Evolutionary conservation across 1,140 invertebrate species (phyloP).

Genomic region (Drosophila tropicalis): DNA sequence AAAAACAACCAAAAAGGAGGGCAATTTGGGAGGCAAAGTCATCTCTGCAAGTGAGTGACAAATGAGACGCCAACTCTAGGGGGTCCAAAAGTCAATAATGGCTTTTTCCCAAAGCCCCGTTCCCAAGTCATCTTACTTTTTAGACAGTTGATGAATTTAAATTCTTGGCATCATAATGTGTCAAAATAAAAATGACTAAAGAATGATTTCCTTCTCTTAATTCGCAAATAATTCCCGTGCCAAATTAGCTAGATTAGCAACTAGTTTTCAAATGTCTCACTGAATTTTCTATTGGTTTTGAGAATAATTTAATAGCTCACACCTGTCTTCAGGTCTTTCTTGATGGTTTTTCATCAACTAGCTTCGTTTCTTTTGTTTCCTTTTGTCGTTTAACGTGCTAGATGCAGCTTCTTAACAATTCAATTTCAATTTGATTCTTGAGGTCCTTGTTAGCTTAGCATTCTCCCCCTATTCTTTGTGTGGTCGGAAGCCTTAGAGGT

Average conservation of each 20-base stretch:
- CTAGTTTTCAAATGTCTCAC: too few species aligned
- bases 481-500: conserved; percentile 3
- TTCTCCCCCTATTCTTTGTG: neutral
- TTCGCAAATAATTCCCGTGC: too few species aligned
- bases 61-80: conserved; percentile 36
- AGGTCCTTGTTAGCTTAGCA: neutral
- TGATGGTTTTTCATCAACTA: too few species aligned
- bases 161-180: neutral
- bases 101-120: neutral
- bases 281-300: too few species aligned
- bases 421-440: neutral
- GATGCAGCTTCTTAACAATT: neutral
- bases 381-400: neutral
- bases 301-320: too few species aligned
- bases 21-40: conserved; percentile 29
- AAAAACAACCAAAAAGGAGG: neutral
- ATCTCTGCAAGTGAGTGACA: conserved; percentile 36
- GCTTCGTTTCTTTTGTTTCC: neutral
- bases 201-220: too few species aligned
- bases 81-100: conserved; percentile 28
- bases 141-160: conserved; percentile 21
- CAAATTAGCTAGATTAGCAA: too few species aligned
- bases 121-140: neutral
- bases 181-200: neutral
- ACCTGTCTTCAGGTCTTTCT: too few species aligned